A percentile compares a stretch with the other conserved stretches of the same genome.
Conservation (phyloP, 2,113 vertebrate genomes). For the Datnioides undecimradiatus region DNA sequence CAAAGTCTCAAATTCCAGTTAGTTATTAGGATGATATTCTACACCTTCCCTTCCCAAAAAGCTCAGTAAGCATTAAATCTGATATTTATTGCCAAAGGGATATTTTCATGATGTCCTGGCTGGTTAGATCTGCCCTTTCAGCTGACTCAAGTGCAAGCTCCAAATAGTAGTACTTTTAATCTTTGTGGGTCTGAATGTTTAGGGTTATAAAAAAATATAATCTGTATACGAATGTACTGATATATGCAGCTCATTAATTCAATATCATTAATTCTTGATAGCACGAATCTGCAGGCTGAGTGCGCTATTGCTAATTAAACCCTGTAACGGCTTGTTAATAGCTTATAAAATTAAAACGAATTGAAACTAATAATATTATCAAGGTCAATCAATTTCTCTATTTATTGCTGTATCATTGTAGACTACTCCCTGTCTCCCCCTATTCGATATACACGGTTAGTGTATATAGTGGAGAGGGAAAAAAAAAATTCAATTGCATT, state of each 20-base stretch:
- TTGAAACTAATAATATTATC: too few species aligned
- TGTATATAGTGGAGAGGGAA: neutral
- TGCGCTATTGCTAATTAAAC: too few species aligned
- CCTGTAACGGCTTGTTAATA: too few species aligned
- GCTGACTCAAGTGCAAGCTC: neutral
- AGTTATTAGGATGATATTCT: neutral
- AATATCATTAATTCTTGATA: too few species aligned
- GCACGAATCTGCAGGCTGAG: too few species aligned
- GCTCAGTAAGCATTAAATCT: neutral
- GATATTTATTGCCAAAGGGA: neutral
- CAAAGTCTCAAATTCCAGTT: neutral
- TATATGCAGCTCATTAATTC: too few species aligned
- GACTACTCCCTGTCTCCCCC: conserved; percentile 65
- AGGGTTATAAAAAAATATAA: too few species aligned
- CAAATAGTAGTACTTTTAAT: neutral
- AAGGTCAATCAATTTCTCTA: too few species aligned
- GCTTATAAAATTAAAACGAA: too few species aligned
- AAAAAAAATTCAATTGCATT: conserved; percentile 25
- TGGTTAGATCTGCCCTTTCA: neutral
- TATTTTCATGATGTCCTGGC: neutral
- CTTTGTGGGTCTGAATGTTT: neutral
- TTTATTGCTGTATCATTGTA: conserved; percentile 36
- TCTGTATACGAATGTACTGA: too few species aligned
- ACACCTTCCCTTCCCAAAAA: neutral
- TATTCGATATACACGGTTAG: neutral